Conservation (phyloP, 23 tunicate species). For the Clavelina lepadiformis region DNA sequence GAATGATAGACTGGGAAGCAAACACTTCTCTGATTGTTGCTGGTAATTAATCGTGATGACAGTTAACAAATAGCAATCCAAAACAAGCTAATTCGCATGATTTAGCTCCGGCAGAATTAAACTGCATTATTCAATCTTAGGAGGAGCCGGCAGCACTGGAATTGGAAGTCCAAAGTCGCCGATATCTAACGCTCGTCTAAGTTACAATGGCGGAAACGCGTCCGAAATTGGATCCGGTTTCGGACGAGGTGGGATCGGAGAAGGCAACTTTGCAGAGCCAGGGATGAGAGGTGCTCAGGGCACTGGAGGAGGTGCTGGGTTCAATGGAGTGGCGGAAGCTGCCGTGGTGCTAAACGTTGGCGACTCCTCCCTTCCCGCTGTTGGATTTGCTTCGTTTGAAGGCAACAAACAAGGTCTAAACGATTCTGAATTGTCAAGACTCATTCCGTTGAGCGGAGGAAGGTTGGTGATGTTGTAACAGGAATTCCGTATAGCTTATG, state of each 20-base stretch:
- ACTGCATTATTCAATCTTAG: too few relatives aligned
- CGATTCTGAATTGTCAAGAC: slow-evolving; percentile 1
- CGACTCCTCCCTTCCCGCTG: slow-evolving; percentile 41
- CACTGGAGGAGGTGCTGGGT: slow-evolving; percentile 95
- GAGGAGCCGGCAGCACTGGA: slow-evolving; percentile 62
- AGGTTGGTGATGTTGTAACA: slow-evolving; percentile 20
- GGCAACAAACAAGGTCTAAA: slow-evolving; percentile 2
- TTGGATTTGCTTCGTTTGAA: slow-evolving; percentile 47
- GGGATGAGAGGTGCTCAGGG: slow-evolving; percentile 69
- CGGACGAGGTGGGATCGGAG: slow-evolving; percentile 76
- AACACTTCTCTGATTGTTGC: slow-evolving; percentile 56
- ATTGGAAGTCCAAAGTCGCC: not conserved
- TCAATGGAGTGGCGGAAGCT: slow-evolving; percentile 43
- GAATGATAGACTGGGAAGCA: not conserved
- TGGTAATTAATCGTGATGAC: slow-evolving; percentile 18
- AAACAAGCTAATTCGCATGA: too few relatives aligned
- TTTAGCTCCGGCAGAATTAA: too few relatives aligned
- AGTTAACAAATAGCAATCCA: too few relatives aligned
- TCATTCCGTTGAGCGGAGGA: slow-evolving; percentile 59
- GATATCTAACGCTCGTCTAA: slow-evolving; percentile 27
- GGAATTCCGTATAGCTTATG: too few relatives aligned
- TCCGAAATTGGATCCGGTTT: slow-evolving; percentile 42
- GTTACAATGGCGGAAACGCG: slow-evolving; percentile 65
- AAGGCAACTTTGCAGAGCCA: not conserved
- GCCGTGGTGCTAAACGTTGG: slow-evolving; percentile 7